Percentiles rank a stretch among this genome's conserved stretches.
phyloP scores from a whole-genome alignment of 2,113 vertebrate genomes.

The Apodemus sylvaticus region DNA sequence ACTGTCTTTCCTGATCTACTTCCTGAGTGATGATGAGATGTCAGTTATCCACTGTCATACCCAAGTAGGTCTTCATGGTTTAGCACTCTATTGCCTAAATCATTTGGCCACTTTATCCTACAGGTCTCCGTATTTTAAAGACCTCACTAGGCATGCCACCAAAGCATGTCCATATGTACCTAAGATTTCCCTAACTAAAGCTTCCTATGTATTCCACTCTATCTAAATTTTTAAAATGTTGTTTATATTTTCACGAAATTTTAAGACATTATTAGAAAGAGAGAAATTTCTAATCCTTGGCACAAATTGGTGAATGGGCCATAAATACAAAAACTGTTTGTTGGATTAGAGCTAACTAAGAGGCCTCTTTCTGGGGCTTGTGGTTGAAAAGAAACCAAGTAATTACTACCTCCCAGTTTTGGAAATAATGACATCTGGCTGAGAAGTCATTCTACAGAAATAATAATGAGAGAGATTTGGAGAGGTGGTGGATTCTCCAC shows the following conservation, averaged over 20 bases:
- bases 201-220: not conserved
- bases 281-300: not conserved
- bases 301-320: not conserved
- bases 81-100: not conserved
- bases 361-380: not conserved
- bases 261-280: not conserved
- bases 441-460: not conserved
- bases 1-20: not conserved
- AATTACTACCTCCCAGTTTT: not conserved
- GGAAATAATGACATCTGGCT: not conserved
- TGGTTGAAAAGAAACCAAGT: not conserved
- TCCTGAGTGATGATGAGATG: not conserved
- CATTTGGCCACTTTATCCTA: not conserved
- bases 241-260: not conserved
- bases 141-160: not conserved
- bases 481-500: not conserved
- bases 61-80: not conserved
- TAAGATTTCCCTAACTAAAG: not conserved
- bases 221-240: constrained; percentile 4
- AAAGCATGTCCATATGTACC: not conserved
- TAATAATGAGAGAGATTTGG: not conserved
- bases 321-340: not conserved
- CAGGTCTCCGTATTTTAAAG: constrained; percentile 1
- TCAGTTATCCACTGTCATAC: not conserved
- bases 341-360: not conserved